Base-by-base conservation (phyloP, 1,140 invertebrate genomes). In the Eciton burchellii region DNA sequence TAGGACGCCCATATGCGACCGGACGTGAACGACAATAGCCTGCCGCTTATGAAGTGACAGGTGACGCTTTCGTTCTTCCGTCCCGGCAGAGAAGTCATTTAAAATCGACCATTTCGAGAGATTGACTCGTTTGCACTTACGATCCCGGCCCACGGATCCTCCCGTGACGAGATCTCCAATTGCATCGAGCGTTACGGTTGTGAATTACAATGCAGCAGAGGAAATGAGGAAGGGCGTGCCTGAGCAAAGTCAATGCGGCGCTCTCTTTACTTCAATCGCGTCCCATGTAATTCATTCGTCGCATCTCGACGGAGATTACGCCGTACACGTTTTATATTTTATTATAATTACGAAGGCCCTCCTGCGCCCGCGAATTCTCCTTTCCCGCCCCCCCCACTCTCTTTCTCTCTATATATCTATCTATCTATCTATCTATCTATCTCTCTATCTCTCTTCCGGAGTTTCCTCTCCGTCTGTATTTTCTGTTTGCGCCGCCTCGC, bases 21-120 rank as follows among this genome's bases (percentile, higher is more conserved):
- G 90, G 89, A 90, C 84, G 88, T 84, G 84, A 89, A 84, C 86
- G 77, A 90, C 85, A 89, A 89, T 89, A 81, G 82, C 73, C 63
- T 87, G 59, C 73, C 81, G 43, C 49, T 85, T 74, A 83, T 82
- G 81, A 66, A 84, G 70, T 77, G 88, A 89, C 89, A 90, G 89
- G 88, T 90, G 90, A 90, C 82, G 81, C 60, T 77, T 86, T 88
- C 66, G 57, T 79, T 84, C 68, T 24, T 6, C 35, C 35, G 6
- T 35, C 35, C 35, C 79, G 41, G n/a, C 57, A 66, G 49, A 72
- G 52, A 81, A 83, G 63, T 83, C 82, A 66, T 87, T 89, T 76
- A 77, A 88, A 88, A 70, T 65, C 65, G 83, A 86, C 85, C 86
- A 82, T 62, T 85, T 88, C 68, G 35, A 57, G 59, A 68, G 84